Evolutionary conservation across 2,797 vertebrate genomes (phyloP).

Genomic region (Chlorospingus semifuscus): DNA sequence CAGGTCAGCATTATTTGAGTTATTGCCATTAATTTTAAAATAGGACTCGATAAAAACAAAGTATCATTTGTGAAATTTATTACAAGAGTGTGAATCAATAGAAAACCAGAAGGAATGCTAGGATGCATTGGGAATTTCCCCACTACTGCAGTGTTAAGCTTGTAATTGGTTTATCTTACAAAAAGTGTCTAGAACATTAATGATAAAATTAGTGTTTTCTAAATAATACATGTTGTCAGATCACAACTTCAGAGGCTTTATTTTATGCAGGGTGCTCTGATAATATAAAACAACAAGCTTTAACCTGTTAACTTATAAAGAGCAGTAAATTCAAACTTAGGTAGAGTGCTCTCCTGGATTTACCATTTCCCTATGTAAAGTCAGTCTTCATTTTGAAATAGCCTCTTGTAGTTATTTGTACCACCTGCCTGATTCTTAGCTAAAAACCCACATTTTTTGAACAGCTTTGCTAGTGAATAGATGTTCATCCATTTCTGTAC

Average conservation of each 20-base stretch:
- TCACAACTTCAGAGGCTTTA: neutral
- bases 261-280: neutral
- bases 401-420: neutral
- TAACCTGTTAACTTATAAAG: neutral
- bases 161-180: neutral
- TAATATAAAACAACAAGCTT: neutral
- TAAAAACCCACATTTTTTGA: neutral
- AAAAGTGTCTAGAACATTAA: neutral
- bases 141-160: neutral
- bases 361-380: neutral
- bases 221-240: neutral
- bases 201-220: conserved; percentile 1
- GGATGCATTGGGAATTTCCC: neutral
- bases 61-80: neutral
- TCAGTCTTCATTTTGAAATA: neutral
- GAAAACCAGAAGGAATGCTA: neutral
- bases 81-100: conserved; percentile 19
- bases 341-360: neutral
- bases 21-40: conserved; percentile 8
- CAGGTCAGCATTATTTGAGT: neutral
- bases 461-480: neutral
- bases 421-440: neutral
- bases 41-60: conserved; percentile 11
- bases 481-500: neutral
- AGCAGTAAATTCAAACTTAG: neutral